Base-by-base conservation (phyloP, 2,797 vertebrate genomes). In the Coendou prehensilis region DNA sequence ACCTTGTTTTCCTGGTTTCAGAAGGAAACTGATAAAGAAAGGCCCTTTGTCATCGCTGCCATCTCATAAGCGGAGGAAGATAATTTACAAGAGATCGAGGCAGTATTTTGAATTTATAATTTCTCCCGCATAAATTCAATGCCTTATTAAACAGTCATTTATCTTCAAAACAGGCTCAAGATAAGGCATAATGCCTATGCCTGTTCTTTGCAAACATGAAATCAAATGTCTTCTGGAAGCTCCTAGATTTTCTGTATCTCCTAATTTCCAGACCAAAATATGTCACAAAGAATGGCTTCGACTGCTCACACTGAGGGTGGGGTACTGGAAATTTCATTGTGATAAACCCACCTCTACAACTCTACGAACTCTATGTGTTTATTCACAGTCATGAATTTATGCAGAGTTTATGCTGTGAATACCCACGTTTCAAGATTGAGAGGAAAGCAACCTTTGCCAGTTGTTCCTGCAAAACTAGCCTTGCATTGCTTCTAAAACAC, bases 21-120 rank as follows among this genome's bases (percentile, higher is more conserved):
- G 61, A 67, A 82, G 22, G 33, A 79, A 76, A 59, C 26, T 59
- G 85, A 45, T 37, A 67, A 94, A 45, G 47, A 4, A 22, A 59
- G 18, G 3, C 8, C 80, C 37, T 18, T 69, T 18, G 54, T 79
- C 50, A 30, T 91, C 56, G 78, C 45, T 28, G 59, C 10, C 10
- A 57, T 79, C 50, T 75, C 71, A 47, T 64, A 20, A 63, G 75
- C 18, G 30, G 75, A 37, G 75, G n/a, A 94, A 95, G 15, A 88
- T 15, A 88, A 73, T 50, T 85, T 20, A 56, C 93, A 80, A 57
- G 67, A 90, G 89, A 89, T 59, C 15, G 78, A 59, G 73, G 83
- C 37, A 33, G 22, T 88, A 73, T 37, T 78, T 82, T 63, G 79
- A 85, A 93, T 90, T 93, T 76, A 69, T 86, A 37, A 79, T 96